phyloP scores from a whole-genome alignment of 2,113 vertebrate species.

The Psettodes erumei region DNA sequence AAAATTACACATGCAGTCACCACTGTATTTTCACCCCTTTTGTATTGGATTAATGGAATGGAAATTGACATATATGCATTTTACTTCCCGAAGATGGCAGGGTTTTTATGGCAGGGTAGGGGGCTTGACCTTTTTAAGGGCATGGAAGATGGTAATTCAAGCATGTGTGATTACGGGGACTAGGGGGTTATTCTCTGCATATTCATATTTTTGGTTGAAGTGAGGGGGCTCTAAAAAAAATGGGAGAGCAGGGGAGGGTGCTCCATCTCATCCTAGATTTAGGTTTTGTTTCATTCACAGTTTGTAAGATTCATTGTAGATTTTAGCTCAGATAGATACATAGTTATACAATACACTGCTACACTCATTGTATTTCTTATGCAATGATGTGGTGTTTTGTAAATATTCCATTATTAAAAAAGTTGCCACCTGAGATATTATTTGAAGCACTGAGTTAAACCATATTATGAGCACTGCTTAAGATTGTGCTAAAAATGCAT shows the following conservation, averaged over 20 bases:
- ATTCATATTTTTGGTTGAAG: no score
- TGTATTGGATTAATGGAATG: conserved; percentile 36
- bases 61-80: conserved; percentile 13
- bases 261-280: no score
- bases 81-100: conserved; percentile 23
- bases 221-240: no score
- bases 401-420: conserved; percentile 1
- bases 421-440: conserved; percentile 6
- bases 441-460: neutral
- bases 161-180: conserved; percentile 12
- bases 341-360: neutral
- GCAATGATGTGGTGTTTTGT: no score
- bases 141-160: conserved; percentile 35
- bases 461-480: neutral
- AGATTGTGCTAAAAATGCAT: neutral
- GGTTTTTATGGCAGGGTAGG: neutral
- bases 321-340: no score
- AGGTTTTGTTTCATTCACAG: neutral
- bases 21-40: conserved; percentile 42
- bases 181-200: no score
- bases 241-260: no score
- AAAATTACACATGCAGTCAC: conserved; percentile 60
- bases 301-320: neutral
- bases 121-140: conserved; percentile 53
- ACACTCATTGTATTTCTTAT: no score